These are phyloP conservation scores for Acipenser ruthenus DNA, from an alignment of 2,797 vertebrate genomes.

Conservation along the genomic window DNA sequence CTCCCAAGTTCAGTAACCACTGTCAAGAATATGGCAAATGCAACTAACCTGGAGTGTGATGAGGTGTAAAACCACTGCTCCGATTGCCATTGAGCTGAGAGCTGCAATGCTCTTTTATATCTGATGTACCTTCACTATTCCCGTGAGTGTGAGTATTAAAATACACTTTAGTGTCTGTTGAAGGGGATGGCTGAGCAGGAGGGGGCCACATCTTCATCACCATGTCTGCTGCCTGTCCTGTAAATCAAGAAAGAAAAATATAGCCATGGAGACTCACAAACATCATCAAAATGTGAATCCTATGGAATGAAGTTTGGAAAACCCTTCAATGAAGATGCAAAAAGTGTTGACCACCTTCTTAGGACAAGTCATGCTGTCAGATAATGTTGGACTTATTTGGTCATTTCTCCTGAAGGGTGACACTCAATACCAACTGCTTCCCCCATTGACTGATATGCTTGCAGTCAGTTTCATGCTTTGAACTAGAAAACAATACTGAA, in stretches of 20 bases:
- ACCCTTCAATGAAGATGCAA: too few relatives aligned
- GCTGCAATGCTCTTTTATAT: conserved; percentile 21
- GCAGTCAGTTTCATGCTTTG: too few relatives aligned
- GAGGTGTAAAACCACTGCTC: neutral
- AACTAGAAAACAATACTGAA: too few relatives aligned
- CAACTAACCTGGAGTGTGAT: conserved; percentile 34
- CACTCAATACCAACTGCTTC: too few relatives aligned
- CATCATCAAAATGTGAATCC: too few relatives aligned
- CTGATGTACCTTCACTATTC: neutral
- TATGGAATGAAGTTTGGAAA: too few relatives aligned
- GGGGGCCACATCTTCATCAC: conserved; percentile 68
- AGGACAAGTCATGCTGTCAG: too few relatives aligned
- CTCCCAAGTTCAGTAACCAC: neutral
- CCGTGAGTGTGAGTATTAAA: conserved; percentile 10
- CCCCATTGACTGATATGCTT: too few relatives aligned
- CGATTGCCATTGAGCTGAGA: conserved; percentile 6
- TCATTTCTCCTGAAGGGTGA: too few relatives aligned
- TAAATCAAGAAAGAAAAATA: neutral
- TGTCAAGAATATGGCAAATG: neutral
- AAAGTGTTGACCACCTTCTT: too few relatives aligned
- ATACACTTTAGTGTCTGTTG: conserved; percentile 18
- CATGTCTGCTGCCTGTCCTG: conserved; percentile 38
- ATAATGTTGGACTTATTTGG: too few relatives aligned
- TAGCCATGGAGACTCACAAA: too few relatives aligned
- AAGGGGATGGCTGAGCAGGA: conserved; percentile 39